Percentiles rank a stretch among this genome's conserved stretches.
These are phyloP conservation scores for Plecturocebus donacophilus DNA, from an alignment of 2,113 vertebrate species.

Conservation along the genomic window DNA sequence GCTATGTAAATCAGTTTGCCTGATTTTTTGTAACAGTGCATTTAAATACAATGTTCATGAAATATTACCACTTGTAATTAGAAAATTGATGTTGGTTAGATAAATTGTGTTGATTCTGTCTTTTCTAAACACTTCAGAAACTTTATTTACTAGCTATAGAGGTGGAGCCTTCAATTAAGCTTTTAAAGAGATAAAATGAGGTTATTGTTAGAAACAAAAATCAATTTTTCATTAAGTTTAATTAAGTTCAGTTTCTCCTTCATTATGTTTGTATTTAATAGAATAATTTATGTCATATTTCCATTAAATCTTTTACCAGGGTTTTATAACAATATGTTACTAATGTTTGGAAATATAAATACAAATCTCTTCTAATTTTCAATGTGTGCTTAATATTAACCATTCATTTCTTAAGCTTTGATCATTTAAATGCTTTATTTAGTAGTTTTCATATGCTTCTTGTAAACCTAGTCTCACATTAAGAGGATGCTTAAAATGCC, in stretches of 20 bases:
- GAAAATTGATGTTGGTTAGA: not conserved
- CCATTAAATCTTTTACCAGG: not conserved
- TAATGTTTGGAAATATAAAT: not conserved
- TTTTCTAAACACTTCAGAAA: constrained; percentile 55
- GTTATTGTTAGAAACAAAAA: constrained; percentile 17
- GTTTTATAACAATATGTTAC: constrained; percentile 30
- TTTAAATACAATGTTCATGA: constrained; percentile 27
- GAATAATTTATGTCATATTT: not conserved
- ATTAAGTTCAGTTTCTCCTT: not conserved
- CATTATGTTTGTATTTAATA: not conserved
- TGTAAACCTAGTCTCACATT: constrained; percentile 7
- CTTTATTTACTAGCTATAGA: not conserved
- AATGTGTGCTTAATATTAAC: not conserved
- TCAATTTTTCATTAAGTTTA: constrained; percentile 27
- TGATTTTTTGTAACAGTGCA: not conserved
- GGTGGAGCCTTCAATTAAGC: not conserved
- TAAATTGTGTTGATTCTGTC: not conserved
- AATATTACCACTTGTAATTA: constrained; percentile 20
- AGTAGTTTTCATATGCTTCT: not conserved
- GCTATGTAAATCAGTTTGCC: constrained; percentile 5
- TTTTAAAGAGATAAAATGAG: constrained; percentile 9
- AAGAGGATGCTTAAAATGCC: constrained; percentile 42
- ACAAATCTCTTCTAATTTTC: not conserved
- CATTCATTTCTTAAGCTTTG: not conserved
- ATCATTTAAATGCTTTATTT: constrained; percentile 47